These are phyloP conservation scores for Lasiurus cinereus DNA, from an alignment of 2,113 vertebrate genomes.

Conservation along the genomic window DNA sequence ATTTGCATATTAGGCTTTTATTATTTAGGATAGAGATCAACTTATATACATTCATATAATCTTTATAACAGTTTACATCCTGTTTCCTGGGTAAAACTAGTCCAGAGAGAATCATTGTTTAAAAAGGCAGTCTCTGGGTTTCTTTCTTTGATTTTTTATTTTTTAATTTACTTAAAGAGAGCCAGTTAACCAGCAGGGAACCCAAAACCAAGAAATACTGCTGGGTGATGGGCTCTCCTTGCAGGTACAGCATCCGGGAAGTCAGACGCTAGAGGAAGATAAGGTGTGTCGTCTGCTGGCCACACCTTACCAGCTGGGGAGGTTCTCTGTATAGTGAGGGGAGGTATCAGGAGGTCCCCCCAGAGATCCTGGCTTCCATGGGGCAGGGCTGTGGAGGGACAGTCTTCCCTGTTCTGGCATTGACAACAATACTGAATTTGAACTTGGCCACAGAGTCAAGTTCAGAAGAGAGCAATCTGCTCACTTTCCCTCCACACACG, in stretches of 20 bases:
- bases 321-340: not conserved
- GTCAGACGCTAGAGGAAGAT: not conserved
- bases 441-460: slow-evolving; percentile 22
- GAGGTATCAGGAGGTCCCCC: not conserved
- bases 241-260: not conserved
- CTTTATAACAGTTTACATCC: slow-evolving; percentile 15
- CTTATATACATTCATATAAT: not conserved
- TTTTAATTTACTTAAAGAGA: not conserved
- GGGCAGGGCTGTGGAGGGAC: not conserved
- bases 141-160: slow-evolving; percentile 4
- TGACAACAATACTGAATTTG: not conserved
- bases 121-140: not conserved
- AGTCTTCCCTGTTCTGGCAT: not conserved
- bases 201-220: not conserved
- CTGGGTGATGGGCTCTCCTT: not conserved
- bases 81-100: slow-evolving; percentile 21
- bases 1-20: no score
- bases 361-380: not conserved
- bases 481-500: not conserved
- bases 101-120: not conserved
- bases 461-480: not conserved
- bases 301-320: not conserved
- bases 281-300: not conserved
- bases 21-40: not conserved
- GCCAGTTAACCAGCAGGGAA: not conserved